Evolutionary conservation across 2,113 vertebrate species (phyloP), one percentile per base, ranked within the genome.

Genomic region (Anguilla japonica): DNA sequence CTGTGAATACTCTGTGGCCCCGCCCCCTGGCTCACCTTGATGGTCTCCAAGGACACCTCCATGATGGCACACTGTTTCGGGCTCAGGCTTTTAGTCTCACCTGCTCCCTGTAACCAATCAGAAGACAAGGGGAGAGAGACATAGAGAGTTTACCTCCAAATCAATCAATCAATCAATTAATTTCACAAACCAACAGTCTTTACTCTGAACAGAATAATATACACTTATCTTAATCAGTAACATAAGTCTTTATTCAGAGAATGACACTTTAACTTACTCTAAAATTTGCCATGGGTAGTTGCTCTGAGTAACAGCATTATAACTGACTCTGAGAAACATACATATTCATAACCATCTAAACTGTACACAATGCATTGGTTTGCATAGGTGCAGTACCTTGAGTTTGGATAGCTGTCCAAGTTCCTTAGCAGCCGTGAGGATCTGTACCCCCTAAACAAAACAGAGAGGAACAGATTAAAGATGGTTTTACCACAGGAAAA

Each of bases 351-450:
- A 53, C 50, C 50, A 53, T 53, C 1, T 53, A 53, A 53, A 53
- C 50, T 6, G 6, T n/a, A 71, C 20, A 34, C n/a, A 34, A 75
- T 22, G 20, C 18, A 22, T 26, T 5, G 26, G 63, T 71, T n/a
- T 6, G 5, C n/a, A 80, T 39, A 43, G 18, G 3, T 43, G 78
- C 84, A 86, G 87, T 96, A 99, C 98, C 98, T 99, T 99, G n/a
- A 99, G 93, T 90, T 97, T 99, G 15, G 98, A 99, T 84, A 99
- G 97, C 87, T 97, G 96, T 91, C 96, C 96, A 89, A 97, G 90
- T 90, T 99, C 98, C 94, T 99, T 99, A 85, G 98, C 98, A 60
- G 98, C 98, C 85, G 95, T 98, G 93, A 99, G 97, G 93, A 99
- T 92, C 88, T 98, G 98, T 81, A 97, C 95, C 26, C 98, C 97